A percentile compares a stretch with the other conserved stretches of the same genome.
These are phyloP conservation scores for Rhinoderma darwinii DNA, from an alignment of 2,113 vertebrate species.

Conservation along the genomic window DNA sequence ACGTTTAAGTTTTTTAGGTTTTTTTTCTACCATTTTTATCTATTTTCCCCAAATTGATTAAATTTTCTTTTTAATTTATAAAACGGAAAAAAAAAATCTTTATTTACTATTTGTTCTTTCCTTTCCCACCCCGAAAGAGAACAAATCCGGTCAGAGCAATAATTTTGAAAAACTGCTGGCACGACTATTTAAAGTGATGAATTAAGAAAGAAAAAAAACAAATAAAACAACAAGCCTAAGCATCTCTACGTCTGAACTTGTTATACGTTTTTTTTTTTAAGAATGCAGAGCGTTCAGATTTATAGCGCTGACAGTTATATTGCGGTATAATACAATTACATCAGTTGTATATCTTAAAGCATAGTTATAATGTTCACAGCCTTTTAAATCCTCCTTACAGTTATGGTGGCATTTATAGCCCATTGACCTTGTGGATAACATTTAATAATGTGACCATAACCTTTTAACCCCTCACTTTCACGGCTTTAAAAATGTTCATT, in stretches of 20 bases:
- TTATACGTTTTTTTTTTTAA: slow-evolving; percentile 36
- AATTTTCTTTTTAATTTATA: neutral
- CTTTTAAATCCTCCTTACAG: slow-evolving; percentile 57
- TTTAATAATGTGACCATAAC: slow-evolving; percentile 60
- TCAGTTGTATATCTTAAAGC: slow-evolving; percentile 59
- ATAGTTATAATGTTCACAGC: slow-evolving; percentile 57
- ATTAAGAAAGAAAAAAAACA: slow-evolving; percentile 21
- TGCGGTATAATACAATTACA: slow-evolving; percentile 59
- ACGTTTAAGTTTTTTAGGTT: too few relatives aligned
- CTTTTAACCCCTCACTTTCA: slow-evolving; percentile 53
- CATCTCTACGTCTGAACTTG: slow-evolving; percentile 37
- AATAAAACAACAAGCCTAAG: slow-evolving; percentile 18
- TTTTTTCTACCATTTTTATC: too few relatives aligned
- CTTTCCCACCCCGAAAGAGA: neutral
- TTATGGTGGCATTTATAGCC: slow-evolving; percentile 58
- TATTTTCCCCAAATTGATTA: too few relatives aligned
- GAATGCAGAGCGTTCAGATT: slow-evolving; percentile 44
- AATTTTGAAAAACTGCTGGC: slow-evolving; percentile 29
- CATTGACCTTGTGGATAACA: slow-evolving; percentile 59
- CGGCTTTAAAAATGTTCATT: slow-evolving; percentile 14
- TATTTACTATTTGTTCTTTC: neutral
- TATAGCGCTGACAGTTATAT: slow-evolving; percentile 55
- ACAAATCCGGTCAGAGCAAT: slow-evolving; percentile 15
- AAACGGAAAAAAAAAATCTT: neutral
- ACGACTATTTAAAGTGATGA: slow-evolving; percentile 32